Conservation (phyloP, 64 coral and sea anemone species). For the Catalaphyllia jardinei region DNA sequence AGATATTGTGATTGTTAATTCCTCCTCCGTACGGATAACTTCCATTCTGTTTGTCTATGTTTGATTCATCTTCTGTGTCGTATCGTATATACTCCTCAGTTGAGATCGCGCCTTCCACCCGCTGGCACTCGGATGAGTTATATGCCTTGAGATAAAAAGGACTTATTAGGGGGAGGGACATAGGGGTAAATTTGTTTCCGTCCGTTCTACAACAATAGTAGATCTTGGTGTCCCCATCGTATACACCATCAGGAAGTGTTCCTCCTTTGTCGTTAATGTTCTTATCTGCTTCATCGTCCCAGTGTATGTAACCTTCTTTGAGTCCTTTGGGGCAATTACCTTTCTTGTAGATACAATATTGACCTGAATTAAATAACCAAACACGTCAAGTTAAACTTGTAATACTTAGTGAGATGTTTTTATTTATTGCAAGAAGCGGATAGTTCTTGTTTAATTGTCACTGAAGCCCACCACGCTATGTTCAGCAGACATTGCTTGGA, state of each 20-base stretch:
- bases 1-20: not conserved
- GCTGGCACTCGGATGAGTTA: conserved; percentile 20
- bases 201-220: conserved; percentile 40
- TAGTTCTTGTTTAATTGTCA: too few relatives aligned
- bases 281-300: conserved; percentile 23
- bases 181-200: conserved; percentile 24
- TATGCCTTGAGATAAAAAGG: conserved; percentile 30
- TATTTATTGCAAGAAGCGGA: too few relatives aligned
- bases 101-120: conserved; percentile 38
- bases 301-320: not conserved
- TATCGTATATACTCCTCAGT: conserved; percentile 46
- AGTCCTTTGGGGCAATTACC: conserved; percentile 19
- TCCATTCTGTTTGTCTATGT: not conserved
- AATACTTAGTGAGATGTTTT: too few relatives aligned
- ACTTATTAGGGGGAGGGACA: conserved; percentile 13
- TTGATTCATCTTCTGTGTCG: conserved; percentile 29
- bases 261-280: conserved; percentile 18
- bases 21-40: conserved; percentile 31
- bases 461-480: too few relatives aligned
- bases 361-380: conserved; percentile 10
- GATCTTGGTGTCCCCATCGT: not conserved
- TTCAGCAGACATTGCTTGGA: too few relatives aligned
- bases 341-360: conserved; percentile 42
- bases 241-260: conserved; percentile 33
- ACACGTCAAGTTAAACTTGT: not conserved